Base-by-base conservation (phyloP, 2,888 invertebrate species). In the Idaea aversata region DNA sequence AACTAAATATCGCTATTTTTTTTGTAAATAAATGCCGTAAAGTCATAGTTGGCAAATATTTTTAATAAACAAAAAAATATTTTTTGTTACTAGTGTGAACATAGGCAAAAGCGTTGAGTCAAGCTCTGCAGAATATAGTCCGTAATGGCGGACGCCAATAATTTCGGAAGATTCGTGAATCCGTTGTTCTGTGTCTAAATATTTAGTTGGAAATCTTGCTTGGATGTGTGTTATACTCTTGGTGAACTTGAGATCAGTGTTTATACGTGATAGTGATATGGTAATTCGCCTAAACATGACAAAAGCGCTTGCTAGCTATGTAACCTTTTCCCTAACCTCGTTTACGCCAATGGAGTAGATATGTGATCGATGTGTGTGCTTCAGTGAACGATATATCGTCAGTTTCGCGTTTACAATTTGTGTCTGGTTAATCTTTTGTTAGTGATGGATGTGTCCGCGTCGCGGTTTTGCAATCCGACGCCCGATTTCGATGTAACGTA, bases 311-410 rank as follows among this genome's bases (percentile, higher is more conserved):
- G 87, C 88, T 87, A 91, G 94, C 94, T 94, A 93, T 94, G 94
- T 94, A 94, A 94, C 94, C 94, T 94, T 95, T 95, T 95, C 95
- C 94, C 94, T 95, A 95, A 95, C 95, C 95, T 95, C 95, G 95
- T 94, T 95, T 94, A 94, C 94, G 94, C 95, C 95, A 95, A 94
- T 95, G 95, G 94, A 94, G 94, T 95, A 95, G 95, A 95, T 94
- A 95, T 94, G 94, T 94, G 95, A 95, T 94, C 94, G 94, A 94
- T 95, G 95, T 95, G 91, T 94, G 94, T 94, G 94, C 94, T 94
- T 94, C 94, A 94, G 94, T 94, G 94, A 94, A 94, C 94, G 94
- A 94, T 93, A 85, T 87, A 87, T 92, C 91, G 91, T 90, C 90
- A 89, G 88, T 90, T 90, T 90, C 83, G 86, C 86, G 88, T 89